A percentile compares a stretch with the other conserved stretches of the same genome.
Evolutionary conservation across 2,888 invertebrate species (phyloP).

Genomic region (Andrena marginata): DNA sequence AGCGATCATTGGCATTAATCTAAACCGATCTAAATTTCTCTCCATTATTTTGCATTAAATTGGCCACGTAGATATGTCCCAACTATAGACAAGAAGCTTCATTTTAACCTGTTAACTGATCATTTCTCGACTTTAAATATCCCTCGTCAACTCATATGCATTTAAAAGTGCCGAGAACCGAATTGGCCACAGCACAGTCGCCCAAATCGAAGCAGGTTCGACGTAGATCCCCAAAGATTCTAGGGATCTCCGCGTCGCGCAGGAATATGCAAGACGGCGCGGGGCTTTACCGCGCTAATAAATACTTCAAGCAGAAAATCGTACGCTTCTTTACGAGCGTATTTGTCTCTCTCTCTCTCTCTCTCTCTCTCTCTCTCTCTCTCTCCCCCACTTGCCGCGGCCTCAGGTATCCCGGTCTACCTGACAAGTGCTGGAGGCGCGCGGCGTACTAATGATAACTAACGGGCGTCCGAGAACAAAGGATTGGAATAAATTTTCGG

Average conservation of each 20-base stretch:
- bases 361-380: neutral
- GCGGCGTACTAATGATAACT: constrained; percentile 75
- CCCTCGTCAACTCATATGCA: no score
- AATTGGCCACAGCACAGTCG: no score
- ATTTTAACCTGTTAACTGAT: no score
- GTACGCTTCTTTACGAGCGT: constrained; percentile 57
- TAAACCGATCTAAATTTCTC: no score
- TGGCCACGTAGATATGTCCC: no score
- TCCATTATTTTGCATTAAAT: no score
- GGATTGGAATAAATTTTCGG: constrained; percentile 76
- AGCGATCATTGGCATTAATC: no score
- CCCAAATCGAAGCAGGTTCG: no score
- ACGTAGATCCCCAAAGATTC: neutral
- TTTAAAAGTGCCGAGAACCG: no score
- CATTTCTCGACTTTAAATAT: no score
- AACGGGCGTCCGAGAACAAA: constrained; percentile 74
- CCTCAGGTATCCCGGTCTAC: constrained; percentile 45
- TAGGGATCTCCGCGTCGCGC: neutral
- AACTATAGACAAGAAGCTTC: no score
- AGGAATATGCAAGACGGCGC: neutral
- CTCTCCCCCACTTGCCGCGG: neutral
- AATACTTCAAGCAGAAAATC: constrained; percentile 51
- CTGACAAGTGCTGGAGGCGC: constrained; percentile 70
- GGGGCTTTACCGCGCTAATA: constrained; percentile 43
- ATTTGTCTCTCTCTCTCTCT: constrained; percentile 2